phyloP scores from a whole-genome alignment of 2,797 vertebrate species.

The Ataeniobius toweri region DNA sequence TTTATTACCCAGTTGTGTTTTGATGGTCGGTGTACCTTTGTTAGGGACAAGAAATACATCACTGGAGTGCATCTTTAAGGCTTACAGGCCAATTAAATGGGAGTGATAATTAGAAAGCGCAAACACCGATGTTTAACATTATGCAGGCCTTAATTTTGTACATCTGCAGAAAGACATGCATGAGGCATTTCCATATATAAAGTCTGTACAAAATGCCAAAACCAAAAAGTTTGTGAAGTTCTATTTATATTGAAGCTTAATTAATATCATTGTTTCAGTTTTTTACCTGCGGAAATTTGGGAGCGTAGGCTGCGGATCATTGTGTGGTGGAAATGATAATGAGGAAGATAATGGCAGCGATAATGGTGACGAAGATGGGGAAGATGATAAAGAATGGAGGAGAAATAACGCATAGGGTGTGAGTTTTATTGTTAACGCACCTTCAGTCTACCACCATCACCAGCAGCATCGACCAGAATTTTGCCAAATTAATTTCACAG shows the following conservation, averaged over 20 bases:
- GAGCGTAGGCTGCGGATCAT: slow-evolving; percentile 24
- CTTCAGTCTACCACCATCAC: slow-evolving; percentile 52
- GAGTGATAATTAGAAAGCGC: slow-evolving; percentile 12
- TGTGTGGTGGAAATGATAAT: slow-evolving; percentile 39
- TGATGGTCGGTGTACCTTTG: not conserved
- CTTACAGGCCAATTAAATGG: slow-evolving; percentile 7
- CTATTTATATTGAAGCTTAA: not conserved
- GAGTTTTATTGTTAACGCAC: slow-evolving; percentile 64
- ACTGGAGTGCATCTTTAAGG: not conserved
- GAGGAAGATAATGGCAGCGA: slow-evolving; percentile 22
- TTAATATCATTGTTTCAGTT: not conserved
- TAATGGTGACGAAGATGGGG: slow-evolving; percentile 14
- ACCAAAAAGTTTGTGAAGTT: not conserved
- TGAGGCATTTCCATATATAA: not conserved
- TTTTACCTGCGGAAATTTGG: slow-evolving; percentile 57
- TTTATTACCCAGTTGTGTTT: not conserved
- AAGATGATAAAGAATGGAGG: slow-evolving; percentile 41
- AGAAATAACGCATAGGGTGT: slow-evolving; percentile 61
- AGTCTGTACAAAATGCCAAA: not conserved
- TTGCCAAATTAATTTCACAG: slow-evolving; percentile 72
- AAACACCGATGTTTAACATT: not conserved
- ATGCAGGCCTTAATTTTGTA: not conserved
- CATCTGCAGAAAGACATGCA: not conserved
- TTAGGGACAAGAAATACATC: not conserved
- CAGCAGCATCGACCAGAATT: slow-evolving; percentile 53